phyloP scores from a whole-genome alignment of 2,797 vertebrate genomes.

The Halcyon chelicuti region DNA sequence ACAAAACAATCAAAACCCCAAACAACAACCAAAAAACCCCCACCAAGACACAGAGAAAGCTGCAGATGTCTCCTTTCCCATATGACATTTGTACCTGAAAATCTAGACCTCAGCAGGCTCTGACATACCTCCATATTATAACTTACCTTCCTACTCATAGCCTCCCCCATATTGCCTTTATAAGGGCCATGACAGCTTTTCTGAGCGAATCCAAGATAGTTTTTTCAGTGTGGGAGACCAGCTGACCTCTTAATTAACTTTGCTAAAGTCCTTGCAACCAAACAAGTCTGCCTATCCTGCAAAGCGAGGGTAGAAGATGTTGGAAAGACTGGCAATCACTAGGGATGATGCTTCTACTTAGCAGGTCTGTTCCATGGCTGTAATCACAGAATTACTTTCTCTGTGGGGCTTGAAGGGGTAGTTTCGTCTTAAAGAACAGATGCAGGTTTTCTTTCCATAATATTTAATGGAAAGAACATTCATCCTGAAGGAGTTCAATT shows the following conservation, averaged over 20 bases:
- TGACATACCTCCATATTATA: background rate
- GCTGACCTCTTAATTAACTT: background rate
- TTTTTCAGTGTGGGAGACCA: background rate
- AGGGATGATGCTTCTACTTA: background rate
- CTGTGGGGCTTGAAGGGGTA: background rate
- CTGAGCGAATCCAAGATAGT: background rate
- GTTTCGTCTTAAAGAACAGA: background rate
- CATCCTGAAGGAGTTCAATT: background rate
- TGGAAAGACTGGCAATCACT: background rate
- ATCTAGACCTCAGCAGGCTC: background rate
- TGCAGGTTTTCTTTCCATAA: background rate
- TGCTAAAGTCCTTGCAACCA: background rate
- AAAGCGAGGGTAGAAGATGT: background rate
- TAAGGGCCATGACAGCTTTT: background rate
- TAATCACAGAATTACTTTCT: background rate
- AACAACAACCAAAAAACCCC: rapidly evolving
- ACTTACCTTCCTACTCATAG: background rate
- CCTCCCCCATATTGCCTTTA: background rate
- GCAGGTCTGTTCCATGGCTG: background rate
- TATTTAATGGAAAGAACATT: background rate
- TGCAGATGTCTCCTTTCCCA: background rate
- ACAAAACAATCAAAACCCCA: background rate
- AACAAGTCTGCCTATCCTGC: background rate
- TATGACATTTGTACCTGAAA: background rate
- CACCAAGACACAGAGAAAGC: background rate